Conservation (phyloP, 2,113 vertebrate species). For the Istiophorus platypterus region DNA sequence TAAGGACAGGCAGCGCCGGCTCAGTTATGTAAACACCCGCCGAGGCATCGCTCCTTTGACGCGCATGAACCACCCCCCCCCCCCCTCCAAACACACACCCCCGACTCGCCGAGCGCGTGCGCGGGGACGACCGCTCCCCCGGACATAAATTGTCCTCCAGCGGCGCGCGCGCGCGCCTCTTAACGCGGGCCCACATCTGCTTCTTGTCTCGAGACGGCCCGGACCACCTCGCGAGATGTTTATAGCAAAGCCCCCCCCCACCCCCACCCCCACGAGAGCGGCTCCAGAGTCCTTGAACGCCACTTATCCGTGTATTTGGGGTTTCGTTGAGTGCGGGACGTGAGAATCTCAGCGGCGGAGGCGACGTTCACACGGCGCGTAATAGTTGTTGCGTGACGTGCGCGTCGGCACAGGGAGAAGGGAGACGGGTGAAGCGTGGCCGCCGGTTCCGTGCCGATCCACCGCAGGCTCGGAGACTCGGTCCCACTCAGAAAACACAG, state of each 20-base stretch:
- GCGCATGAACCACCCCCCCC: slow-evolving; percentile 55
- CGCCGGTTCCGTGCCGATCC: background rate
- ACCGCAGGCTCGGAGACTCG: background rate
- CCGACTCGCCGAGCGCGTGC: slow-evolving; percentile 35
- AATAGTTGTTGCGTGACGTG: no score
- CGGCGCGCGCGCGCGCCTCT: background rate
- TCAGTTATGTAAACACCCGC: slow-evolving; percentile 81
- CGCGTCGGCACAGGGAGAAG: no score
- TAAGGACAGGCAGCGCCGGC: slow-evolving; percentile 82
- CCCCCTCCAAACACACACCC: no score
- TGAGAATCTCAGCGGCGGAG: no score
- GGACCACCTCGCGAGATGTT: slow-evolving; percentile 43
- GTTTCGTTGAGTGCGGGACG: no score
- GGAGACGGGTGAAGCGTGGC: no score
- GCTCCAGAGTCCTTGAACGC: slow-evolving; percentile 37
- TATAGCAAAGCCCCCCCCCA: slow-evolving; percentile 23
- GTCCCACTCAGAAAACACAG: slow-evolving; percentile 27
- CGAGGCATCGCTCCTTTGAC: slow-evolving; percentile 66
- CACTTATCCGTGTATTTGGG: no score
- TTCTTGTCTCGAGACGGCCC: slow-evolving; percentile 42
- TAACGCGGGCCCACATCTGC: slow-evolving; percentile 33
- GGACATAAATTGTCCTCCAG: slow-evolving; percentile 37
- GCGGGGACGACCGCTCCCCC: slow-evolving; percentile 38
- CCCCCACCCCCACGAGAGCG: no score
- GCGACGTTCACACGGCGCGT: no score